Percentiles rank a stretch among this genome's conserved stretches.
These are phyloP conservation scores for Amitus sp. DNA, from an alignment of 2,888 invertebrate species.

Conservation along the genomic window DNA sequence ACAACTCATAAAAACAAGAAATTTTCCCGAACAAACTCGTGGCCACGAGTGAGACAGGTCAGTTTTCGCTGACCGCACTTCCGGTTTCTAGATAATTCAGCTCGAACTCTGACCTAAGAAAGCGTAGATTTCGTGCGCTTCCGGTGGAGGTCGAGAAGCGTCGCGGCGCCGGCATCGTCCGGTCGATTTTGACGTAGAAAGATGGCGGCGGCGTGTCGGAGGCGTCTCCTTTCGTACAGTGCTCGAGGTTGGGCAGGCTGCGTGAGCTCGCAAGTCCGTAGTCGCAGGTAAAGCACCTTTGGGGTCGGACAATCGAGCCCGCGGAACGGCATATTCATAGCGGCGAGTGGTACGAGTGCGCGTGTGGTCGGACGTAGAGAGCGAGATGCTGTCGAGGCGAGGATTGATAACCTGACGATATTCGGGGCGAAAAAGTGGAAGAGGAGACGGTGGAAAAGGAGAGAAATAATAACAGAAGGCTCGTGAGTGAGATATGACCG, in stretches of 20 bases:
- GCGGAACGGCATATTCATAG: background rate
- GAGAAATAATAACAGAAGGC: no score
- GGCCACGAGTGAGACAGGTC: no score
- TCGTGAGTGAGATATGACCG: background rate
- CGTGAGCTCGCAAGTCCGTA: slow-evolving; percentile 55
- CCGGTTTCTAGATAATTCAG: slow-evolving; percentile 8
- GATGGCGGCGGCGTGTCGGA: slow-evolving; percentile 63
- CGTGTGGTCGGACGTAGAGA: slow-evolving; percentile 12
- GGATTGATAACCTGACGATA: background rate
- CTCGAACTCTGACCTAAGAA: slow-evolving; percentile 20
- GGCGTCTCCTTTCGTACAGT: slow-evolving; percentile 64
- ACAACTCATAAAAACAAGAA: no score
- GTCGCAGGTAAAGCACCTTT: slow-evolving; percentile 19
- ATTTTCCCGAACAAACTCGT: no score
- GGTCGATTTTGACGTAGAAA: slow-evolving; percentile 55
- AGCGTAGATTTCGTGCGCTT: slow-evolving; percentile 18
- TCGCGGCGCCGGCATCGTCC: slow-evolving; percentile 49
- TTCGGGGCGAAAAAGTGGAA: background rate
- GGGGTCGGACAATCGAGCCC: no score
- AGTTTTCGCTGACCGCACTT: no score
- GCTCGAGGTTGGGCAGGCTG: slow-evolving; percentile 61
- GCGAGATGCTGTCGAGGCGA: background rate
- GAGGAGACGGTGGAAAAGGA: background rate
- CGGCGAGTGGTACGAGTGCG: slow-evolving; percentile 10
- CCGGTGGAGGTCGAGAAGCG: slow-evolving; percentile 20